These are phyloP conservation scores for Alouatta palliata DNA, from an alignment of 2,113 vertebrate species.

Conservation along the genomic window DNA sequence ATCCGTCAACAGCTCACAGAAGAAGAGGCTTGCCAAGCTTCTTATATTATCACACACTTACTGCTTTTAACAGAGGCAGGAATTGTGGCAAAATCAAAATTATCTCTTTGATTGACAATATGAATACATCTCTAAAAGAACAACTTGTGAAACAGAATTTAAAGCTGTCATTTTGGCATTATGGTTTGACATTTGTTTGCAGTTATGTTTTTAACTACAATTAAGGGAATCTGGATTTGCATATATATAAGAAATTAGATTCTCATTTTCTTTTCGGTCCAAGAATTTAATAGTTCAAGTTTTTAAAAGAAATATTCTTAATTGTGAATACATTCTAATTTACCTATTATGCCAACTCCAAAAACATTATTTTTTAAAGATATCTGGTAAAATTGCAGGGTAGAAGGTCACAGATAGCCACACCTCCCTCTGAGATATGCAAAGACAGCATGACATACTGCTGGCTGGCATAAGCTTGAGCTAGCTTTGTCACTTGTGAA, in stretches of 20 bases:
- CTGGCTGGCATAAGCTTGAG: not conserved
- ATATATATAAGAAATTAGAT: constrained; percentile 39
- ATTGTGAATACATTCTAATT: constrained; percentile 49
- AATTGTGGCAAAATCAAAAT: constrained; percentile 46
- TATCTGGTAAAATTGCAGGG: not conserved
- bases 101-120: constrained; percentile 58
- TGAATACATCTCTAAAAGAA: constrained; percentile 61
- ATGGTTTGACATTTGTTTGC: constrained; percentile 67
- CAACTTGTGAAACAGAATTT: constrained; percentile 54
- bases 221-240: constrained; percentile 46
- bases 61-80: constrained; percentile 25
- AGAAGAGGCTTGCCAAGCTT: not conserved
- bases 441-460: not conserved
- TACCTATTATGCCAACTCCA: constrained; percentile 50
- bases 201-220: constrained; percentile 59
- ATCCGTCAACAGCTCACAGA: not conserved
- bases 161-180: constrained; percentile 65
- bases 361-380: constrained; percentile 6
- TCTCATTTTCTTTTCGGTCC: constrained; percentile 45
- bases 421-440: not conserved
- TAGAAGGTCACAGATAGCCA: not conserved
- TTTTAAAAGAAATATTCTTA: constrained; percentile 54
- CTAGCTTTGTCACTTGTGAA: not conserved
- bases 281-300: constrained; percentile 50
- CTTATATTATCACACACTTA: constrained; percentile 4